A percentile compares a stretch with the other conserved stretches of the same genome.
Conservation (phyloP, 2,888 invertebrate genomes). For the Tetragnatha montana region DNA sequence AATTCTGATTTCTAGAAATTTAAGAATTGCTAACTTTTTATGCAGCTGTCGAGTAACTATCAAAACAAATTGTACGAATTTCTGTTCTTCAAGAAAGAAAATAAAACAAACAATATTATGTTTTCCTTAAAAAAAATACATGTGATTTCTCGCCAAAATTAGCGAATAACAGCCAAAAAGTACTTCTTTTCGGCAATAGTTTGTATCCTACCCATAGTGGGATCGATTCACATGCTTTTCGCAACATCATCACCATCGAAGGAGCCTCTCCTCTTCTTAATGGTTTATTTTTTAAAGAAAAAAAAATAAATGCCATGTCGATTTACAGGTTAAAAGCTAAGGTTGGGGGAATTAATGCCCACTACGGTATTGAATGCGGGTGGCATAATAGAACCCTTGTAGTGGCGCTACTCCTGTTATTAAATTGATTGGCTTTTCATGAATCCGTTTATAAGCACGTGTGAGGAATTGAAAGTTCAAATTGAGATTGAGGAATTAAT, state of each 20-base stretch:
- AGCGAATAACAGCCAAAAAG: too few relatives aligned
- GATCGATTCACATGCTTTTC: neutral
- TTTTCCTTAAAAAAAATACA: too few relatives aligned
- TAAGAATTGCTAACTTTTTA: too few relatives aligned
- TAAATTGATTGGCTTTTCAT: conserved; percentile 42
- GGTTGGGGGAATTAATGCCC: conserved; percentile 36
- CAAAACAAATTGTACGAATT: too few relatives aligned
- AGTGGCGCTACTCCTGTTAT: conserved; percentile 2
- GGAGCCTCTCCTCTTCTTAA: neutral
- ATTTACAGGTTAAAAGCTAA: conserved; percentile 39
- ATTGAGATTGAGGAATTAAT: neutral
- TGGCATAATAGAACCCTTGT: conserved; percentile 38
- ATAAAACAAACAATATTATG: too few relatives aligned
- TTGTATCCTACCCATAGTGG: too few relatives aligned
- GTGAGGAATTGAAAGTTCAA: neutral
- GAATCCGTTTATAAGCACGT: conserved; percentile 4
- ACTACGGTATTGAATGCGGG: conserved; percentile 30
- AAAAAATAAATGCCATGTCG: conserved; percentile 39
- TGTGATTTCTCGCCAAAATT: too few relatives aligned
- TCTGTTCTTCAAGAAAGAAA: too few relatives aligned
- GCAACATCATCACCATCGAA: neutral
- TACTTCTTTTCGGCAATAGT: too few relatives aligned
- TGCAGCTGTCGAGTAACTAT: too few relatives aligned
- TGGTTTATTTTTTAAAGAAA: conserved; percentile 14
- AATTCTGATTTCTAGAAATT: too few relatives aligned